Evolutionary conservation across 2,888 invertebrate species (phyloP).

Genomic region (Labia minor): DNA sequence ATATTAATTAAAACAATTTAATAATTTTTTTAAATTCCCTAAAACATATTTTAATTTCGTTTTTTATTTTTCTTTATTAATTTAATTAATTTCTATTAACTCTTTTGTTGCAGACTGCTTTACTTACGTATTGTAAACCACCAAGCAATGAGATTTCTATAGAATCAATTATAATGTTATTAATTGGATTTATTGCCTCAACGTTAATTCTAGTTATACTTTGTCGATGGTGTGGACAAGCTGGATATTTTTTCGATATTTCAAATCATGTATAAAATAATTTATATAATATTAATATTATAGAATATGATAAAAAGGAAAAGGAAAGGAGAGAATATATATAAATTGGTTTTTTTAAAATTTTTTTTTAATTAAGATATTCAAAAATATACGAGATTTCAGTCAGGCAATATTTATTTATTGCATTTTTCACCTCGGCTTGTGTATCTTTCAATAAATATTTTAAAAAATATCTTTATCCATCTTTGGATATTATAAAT

Average conservation of each 20-base stretch:
- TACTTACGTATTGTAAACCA: slow-evolving; percentile 36
- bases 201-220: slow-evolving; percentile 31
- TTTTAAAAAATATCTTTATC: slow-evolving; percentile 19
- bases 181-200: slow-evolving; percentile 32
- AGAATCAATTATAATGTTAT: slow-evolving; percentile 34
- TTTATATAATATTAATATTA: not conserved
- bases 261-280: not conserved
- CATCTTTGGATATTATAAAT: slow-evolving; percentile 26
- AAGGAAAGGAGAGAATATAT: not conserved
- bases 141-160: slow-evolving; percentile 36
- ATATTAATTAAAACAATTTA: too few relatives aligned
- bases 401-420: too few relatives aligned
- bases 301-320: too few relatives aligned
- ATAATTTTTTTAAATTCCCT: too few relatives aligned
- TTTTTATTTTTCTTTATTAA: too few relatives aligned
- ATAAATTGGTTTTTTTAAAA: not conserved
- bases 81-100: too few relatives aligned
- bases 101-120: slow-evolving; percentile 34
- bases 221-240: slow-evolving; percentile 26
- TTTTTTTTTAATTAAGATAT: too few relatives aligned
- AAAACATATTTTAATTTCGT: too few relatives aligned
- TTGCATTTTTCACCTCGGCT: too few relatives aligned
- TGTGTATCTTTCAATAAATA: not conserved
- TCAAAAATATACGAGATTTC: too few relatives aligned
- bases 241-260: not conserved